phyloP scores from a whole-genome alignment of 2,113 vertebrate genomes.

The Sceloporus tristichus region DNA sequence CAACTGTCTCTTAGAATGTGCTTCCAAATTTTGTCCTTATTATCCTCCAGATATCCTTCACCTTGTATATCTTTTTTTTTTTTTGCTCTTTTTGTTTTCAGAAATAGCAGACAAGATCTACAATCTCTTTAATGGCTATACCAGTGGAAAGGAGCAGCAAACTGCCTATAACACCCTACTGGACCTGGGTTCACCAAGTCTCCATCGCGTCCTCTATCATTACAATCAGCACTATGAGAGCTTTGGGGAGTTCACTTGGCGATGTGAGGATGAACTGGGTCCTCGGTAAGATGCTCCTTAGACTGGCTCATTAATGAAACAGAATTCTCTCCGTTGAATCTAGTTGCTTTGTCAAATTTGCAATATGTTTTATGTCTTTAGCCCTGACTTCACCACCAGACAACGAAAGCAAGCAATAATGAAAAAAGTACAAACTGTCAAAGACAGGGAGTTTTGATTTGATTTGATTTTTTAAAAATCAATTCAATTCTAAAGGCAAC shows the following conservation, averaged over 20 bases:
- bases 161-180: slow-evolving; percentile 97
- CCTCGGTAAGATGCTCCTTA: slow-evolving; percentile 85
- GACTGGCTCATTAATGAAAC: not conserved
- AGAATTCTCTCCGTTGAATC: not conserved
- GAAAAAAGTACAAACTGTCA: not conserved
- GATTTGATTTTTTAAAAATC: not conserved
- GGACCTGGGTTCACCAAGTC: slow-evolving; percentile 92
- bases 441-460: not conserved
- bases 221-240: slow-evolving; percentile 98
- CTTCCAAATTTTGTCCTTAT: no score
- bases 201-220: slow-evolving; percentile 95
- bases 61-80: no score
- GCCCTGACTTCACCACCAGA: not conserved
- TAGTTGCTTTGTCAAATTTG: not conserved
- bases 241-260: slow-evolving; percentile 98
- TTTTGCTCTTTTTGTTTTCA: slow-evolving; percentile 59
- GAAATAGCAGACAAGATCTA: slow-evolving; percentile 99
- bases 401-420: not conserved
- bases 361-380: not conserved
- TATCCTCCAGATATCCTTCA: not conserved
- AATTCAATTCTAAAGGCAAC: not conserved
- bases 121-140: slow-evolving; percentile 98
- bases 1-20: no score
- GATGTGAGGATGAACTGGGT: slow-evolving; percentile 96
- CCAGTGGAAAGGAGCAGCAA: slow-evolving; percentile 97